Evolutionary conservation across 2,113 vertebrate genomes (phyloP), one percentile per base, ranked within the genome.

Genomic region (Peromyscus californicus): DNA sequence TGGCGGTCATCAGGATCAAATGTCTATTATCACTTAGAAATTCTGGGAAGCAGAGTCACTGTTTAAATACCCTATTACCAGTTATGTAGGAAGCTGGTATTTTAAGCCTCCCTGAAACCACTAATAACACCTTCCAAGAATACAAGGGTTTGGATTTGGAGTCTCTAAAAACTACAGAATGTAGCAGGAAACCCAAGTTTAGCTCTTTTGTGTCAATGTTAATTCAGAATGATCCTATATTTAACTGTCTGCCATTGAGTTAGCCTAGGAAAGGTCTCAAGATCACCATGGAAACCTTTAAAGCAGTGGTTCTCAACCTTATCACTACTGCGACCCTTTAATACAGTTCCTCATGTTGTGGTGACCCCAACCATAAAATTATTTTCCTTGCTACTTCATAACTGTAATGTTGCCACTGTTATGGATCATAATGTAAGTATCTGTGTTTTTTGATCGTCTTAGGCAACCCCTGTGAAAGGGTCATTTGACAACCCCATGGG

Each of bases 101-200:
- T 98, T 97, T 91, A 96, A 96, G 96, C 89, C 87, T 97, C 87
- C 69, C 69, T 95, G 84, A 94, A 98, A 90, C 96, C 97, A 95
- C 97, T 96, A 98, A 97, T 90, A 95, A 93, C n/a, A 93, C 85
- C 94, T 97, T 97, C 93, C 89, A 82, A 92, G 96, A 96, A 97
- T 9, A 79, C 7, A 42, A 94, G 72, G 33, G 22, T 59, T 89
- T 96, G 54, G 57, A 90, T 93, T 93, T 84, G 79, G 86, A 86
- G 74, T 96, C 93, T 94, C 86, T 79, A 65, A 95, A 63, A 96
- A 94, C 57, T 45, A 70, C 3, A 95, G 63, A 96, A 95, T 51
- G 10, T 24, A 91, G 78, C 80, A 54, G 79, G 80, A 63, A 92
- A 92, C 51, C 31, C 39, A n/a, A 39, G 42, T 80, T 87, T 76